These are phyloP conservation scores for Pagetopsis macropterus DNA, from an alignment of 2,797 vertebrate genomes.

Conservation along the genomic window DNA sequence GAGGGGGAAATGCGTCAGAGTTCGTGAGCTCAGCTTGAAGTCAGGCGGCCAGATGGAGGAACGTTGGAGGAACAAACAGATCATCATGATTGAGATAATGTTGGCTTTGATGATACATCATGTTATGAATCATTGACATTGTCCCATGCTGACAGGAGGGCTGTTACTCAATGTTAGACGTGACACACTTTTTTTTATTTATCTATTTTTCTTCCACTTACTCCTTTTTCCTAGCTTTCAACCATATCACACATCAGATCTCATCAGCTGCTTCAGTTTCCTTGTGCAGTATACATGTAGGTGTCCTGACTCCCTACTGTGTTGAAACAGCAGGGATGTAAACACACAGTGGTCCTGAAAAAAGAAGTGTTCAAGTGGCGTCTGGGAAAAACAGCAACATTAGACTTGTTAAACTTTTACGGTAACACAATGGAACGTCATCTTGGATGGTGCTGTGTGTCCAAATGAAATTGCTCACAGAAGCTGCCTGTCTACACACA, in stretches of 20 bases:
- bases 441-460: background rate
- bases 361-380: no score
- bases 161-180: conserved; percentile 19
- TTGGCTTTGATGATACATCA: conserved; percentile 38
- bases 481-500: background rate
- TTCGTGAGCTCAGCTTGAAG: conserved; percentile 39
- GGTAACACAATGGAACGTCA: background rate
- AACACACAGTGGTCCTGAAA: background rate
- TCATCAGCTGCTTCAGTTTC: background rate
- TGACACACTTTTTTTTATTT: background rate
- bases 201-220: conserved; percentile 31
- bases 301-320: background rate
- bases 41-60: conserved; percentile 39
- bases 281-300: background rate
- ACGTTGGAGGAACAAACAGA: conserved; percentile 30
- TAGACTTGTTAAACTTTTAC: background rate
- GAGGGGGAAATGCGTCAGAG: conserved; percentile 16
- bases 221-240: background rate
- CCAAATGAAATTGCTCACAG: no score
- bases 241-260: background rate
- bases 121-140: conserved; percentile 40
- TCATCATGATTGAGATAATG: conserved; percentile 31
- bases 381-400: background rate
- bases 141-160: conserved; percentile 24
- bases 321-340: background rate